phyloP scores from a whole-genome alignment of 2,113 vertebrate species.

The Nyctibius bracteatus region DNA sequence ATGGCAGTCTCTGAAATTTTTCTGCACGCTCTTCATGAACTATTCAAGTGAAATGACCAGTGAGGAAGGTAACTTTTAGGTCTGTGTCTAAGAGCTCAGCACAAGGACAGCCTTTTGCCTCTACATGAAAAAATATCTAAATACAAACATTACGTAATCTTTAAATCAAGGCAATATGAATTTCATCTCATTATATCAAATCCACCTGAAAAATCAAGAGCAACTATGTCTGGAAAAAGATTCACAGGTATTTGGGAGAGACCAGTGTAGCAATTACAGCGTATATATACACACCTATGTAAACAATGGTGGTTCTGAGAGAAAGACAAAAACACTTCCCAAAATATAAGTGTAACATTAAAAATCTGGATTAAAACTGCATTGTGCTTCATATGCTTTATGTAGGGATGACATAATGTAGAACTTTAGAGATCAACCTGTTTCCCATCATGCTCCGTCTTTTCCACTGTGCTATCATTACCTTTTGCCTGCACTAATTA shows the following conservation, averaged over 20 bases:
- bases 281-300: accelerated
- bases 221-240: neutral
- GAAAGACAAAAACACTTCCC: neutral
- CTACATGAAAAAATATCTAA: neutral
- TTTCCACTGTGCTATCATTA: neutral
- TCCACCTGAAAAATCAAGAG: neutral
- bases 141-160: neutral
- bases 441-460: neutral
- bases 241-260: neutral
- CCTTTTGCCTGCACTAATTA: constrained; percentile 44
- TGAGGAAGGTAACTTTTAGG: neutral
- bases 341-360: neutral
- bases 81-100: neutral
- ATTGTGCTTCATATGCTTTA: neutral
- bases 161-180: neutral
- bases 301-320: neutral
- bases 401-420: neutral
- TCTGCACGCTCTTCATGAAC: neutral
- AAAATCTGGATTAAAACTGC: neutral
- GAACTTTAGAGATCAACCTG: neutral
- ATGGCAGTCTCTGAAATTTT: neutral
- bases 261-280: neutral
- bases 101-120: neutral
- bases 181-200: neutral
- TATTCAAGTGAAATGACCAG: neutral